These are phyloP conservation scores for Bujurquina vittata DNA, from an alignment of 2,113 vertebrate genomes.

Conservation along the genomic window DNA sequence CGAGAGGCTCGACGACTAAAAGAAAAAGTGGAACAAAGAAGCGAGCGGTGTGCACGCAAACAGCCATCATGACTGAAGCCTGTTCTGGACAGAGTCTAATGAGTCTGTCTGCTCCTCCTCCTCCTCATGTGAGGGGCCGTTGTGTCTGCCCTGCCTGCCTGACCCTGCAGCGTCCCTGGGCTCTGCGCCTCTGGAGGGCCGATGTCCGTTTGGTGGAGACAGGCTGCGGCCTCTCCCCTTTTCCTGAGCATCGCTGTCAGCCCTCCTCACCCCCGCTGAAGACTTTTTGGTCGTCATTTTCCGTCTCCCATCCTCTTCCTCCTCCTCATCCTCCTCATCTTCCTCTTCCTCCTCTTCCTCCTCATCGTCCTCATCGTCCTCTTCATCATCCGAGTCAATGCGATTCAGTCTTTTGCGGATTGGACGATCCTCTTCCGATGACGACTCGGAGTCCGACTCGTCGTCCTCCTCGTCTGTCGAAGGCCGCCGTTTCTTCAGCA, in stretches of 20 bases:
- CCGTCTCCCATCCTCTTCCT: slow-evolving; percentile 31
- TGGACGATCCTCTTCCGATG: slow-evolving; percentile 80
- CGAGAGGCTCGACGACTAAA: slow-evolving; percentile 47
- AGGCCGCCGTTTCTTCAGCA: slow-evolving; percentile 74
- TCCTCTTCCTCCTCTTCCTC: slow-evolving; percentile 80
- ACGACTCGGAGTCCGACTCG: slow-evolving; percentile 67
- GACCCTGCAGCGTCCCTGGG: slow-evolving; percentile 83
- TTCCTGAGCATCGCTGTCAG: slow-evolving; percentile 84
- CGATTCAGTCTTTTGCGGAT: slow-evolving; percentile 90
- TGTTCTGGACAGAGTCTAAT: slow-evolving; percentile 96
- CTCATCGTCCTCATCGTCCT: slow-evolving; percentile 80
- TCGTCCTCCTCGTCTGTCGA: slow-evolving; percentile 76
- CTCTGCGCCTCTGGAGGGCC: slow-evolving; percentile 81
- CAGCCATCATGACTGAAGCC: slow-evolving; percentile 86
- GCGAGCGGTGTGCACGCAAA: slow-evolving; percentile 60
- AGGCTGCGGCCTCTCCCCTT: slow-evolving; percentile 83
- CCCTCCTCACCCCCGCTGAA: slow-evolving; percentile 77
- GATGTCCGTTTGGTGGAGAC: slow-evolving; percentile 89
- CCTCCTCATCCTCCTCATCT: slow-evolving; percentile 15
- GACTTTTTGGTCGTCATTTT: slow-evolving; percentile 79
- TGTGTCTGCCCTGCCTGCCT: slow-evolving; percentile 69
- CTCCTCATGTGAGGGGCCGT: slow-evolving; percentile 79
- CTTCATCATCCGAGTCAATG: slow-evolving; percentile 89
- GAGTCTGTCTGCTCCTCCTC: slow-evolving; percentile 83
- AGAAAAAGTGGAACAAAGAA: slow-evolving; percentile 47